These are phyloP conservation scores for Epizoanthus stellaris DNA, from an alignment of 92 coral and sea anemone species.

Conservation along the genomic window DNA sequence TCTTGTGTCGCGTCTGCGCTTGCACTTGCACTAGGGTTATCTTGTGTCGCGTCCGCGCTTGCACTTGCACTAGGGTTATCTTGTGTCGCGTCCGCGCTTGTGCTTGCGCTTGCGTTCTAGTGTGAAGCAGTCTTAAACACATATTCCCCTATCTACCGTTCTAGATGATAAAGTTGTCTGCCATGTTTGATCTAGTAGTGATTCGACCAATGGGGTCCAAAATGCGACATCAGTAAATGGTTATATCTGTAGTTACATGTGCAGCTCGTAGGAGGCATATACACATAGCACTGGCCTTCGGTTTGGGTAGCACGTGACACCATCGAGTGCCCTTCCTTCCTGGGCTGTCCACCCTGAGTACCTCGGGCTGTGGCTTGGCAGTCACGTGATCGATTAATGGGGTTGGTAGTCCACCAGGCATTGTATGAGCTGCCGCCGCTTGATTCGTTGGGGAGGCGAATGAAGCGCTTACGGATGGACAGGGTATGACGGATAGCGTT, in stretches of 20 bases:
- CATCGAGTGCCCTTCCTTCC: not conserved
- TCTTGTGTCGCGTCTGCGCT: too few species aligned
- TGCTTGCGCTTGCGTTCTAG: too few species aligned
- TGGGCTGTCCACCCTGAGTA: not conserved
- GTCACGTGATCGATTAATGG: not conserved
- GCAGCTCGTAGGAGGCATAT: conserved; percentile 5
- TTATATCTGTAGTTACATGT: not conserved
- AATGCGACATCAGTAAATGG: not conserved
- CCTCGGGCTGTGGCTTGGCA: too few species aligned
- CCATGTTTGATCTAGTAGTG: too few species aligned
- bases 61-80: too few species aligned
- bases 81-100: too few species aligned
- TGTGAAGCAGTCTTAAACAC: too few species aligned
- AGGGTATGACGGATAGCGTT: conserved; percentile 57
- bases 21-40: too few species aligned
- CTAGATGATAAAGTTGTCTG: too few species aligned
- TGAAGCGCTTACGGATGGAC: conserved; percentile 58
- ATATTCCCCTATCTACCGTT: too few species aligned
- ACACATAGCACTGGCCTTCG: not conserved
- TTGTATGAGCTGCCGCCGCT: conserved; percentile 48
- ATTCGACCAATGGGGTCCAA: too few species aligned
- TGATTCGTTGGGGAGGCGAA: conserved; percentile 52
- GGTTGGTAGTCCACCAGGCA: conserved; percentile 49
- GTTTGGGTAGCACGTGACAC: conserved; percentile 34
- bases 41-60: too few species aligned